phyloP scores from a whole-genome alignment of 2,888 invertebrate genomes.

The Nemotelus pantherinus region DNA sequence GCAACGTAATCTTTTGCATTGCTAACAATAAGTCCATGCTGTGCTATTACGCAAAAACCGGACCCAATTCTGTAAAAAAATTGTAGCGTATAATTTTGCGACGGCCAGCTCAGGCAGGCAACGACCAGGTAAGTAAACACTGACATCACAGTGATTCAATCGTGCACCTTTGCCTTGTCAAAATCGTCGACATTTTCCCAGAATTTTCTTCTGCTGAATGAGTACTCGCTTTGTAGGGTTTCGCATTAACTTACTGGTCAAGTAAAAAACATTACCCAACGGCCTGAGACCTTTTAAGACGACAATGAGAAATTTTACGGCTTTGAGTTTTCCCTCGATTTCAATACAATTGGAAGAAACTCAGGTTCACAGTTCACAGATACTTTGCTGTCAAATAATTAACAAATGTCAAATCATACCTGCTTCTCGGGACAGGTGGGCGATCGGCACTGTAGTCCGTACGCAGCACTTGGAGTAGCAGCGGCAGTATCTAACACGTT shows the following conservation, averaged over 20 bases:
- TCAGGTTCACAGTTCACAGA: too few species aligned
- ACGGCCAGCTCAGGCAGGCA: conserved; percentile 16
- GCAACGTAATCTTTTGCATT: too few species aligned
- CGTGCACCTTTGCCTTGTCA: too few species aligned
- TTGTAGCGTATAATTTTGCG: not conserved
- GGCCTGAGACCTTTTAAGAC: not conserved
- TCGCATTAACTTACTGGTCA: not conserved
- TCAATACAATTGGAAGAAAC: not conserved
- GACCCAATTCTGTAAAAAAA: conserved; percentile 19
- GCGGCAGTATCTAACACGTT: not conserved
- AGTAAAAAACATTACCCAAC: too few species aligned
- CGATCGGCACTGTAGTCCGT: not conserved
- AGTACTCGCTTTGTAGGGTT: not conserved
- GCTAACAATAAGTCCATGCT: not conserved
- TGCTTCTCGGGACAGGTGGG: not conserved
- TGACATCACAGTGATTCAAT: too few species aligned
- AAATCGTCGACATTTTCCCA: conserved; percentile 14
- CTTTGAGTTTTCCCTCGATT: not conserved
- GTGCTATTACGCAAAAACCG: conserved; percentile 34
- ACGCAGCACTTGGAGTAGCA: not conserved
- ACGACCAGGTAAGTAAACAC: not conserved
- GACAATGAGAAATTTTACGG: not conserved
- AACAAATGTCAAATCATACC: conserved; percentile 1
- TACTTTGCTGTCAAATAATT: too few species aligned
- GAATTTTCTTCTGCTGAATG: conserved; percentile 25